A percentile compares a stretch with the other conserved stretches of the same genome.
phyloP scores from a whole-genome alignment of 2,797 vertebrate species.

The Sphenopsis melanotis region DNA sequence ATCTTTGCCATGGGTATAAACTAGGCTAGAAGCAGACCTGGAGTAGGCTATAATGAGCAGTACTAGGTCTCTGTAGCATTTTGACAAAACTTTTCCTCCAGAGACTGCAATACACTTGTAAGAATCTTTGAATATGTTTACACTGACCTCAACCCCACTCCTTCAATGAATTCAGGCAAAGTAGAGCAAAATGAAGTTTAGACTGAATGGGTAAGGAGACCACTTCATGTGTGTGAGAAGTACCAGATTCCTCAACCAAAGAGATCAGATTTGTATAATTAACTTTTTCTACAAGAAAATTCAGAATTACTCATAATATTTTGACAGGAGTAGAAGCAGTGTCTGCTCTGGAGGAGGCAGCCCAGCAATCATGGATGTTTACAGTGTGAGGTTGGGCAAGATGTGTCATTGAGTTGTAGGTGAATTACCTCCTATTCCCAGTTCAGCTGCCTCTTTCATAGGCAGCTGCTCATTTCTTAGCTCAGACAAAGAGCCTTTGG shows the following conservation, averaged over 20 bases:
- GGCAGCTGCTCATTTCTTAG: background rate
- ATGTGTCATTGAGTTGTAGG: background rate
- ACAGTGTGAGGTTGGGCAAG: background rate
- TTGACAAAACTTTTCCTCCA: background rate
- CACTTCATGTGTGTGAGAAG: background rate
- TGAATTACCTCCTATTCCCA: background rate
- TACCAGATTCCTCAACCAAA: background rate
- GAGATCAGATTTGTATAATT: background rate
- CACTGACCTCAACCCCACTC: fast-evolving
- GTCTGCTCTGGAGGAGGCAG: background rate
- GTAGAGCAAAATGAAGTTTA: background rate
- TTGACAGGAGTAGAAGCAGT: background rate
- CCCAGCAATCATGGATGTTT: background rate
- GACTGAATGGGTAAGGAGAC: background rate
- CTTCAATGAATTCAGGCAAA: background rate
- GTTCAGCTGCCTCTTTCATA: background rate
- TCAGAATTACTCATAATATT: background rate
- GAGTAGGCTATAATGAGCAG: background rate
- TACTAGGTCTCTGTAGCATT: background rate
- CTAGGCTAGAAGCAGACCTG: background rate
- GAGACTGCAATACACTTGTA: background rate
- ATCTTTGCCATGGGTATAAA: background rate
- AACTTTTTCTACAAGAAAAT: background rate
- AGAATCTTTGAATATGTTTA: background rate
- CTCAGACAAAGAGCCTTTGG: background rate